Percentiles rank a stretch among this genome's conserved stretches.
phyloP scores from a whole-genome alignment of 2,888 invertebrate species.

The Agrenia bidenticulata region DNA sequence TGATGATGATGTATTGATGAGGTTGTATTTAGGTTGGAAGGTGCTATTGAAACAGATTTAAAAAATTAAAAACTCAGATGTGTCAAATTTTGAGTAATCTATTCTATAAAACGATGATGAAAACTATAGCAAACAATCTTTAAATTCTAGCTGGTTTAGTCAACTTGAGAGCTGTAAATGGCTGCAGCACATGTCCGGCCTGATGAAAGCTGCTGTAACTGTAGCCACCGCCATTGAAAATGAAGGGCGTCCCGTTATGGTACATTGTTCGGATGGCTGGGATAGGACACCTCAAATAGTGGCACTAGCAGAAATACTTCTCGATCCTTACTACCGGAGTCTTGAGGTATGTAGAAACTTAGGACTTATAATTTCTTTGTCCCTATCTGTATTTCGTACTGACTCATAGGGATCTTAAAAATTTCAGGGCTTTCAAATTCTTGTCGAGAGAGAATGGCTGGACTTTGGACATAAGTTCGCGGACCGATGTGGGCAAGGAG shows the following conservation, averaged over 20 bases:
- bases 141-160: slow-evolving; percentile 79
- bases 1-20: no score
- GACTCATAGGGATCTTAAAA: not conserved
- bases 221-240: slow-evolving; percentile 77
- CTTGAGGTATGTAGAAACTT: slow-evolving; percentile 65
- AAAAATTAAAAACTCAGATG: no score
- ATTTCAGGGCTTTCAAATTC: slow-evolving; percentile 77
- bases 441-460: slow-evolving; percentile 95
- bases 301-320: slow-evolving; percentile 83
- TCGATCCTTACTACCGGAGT: slow-evolving; percentile 94
- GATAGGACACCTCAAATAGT: slow-evolving; percentile 97
- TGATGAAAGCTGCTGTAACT: slow-evolving; percentile 76
- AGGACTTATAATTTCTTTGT: not conserved
- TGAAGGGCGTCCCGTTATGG: slow-evolving; percentile 84
- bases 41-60: no score
- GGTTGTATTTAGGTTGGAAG: no score
- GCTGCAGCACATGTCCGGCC: slow-evolving; percentile 84
- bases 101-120: no score
- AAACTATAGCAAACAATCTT: no score
- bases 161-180: slow-evolving; percentile 85
- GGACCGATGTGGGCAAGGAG: slow-evolving; percentile 74
- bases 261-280: slow-evolving; percentile 99
- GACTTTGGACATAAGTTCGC: slow-evolving; percentile 98
- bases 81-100: no score
- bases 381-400: not conserved